Evolutionary conservation across 1,140 invertebrate genomes (phyloP).

Genomic region (Drosophila lini): DNA sequence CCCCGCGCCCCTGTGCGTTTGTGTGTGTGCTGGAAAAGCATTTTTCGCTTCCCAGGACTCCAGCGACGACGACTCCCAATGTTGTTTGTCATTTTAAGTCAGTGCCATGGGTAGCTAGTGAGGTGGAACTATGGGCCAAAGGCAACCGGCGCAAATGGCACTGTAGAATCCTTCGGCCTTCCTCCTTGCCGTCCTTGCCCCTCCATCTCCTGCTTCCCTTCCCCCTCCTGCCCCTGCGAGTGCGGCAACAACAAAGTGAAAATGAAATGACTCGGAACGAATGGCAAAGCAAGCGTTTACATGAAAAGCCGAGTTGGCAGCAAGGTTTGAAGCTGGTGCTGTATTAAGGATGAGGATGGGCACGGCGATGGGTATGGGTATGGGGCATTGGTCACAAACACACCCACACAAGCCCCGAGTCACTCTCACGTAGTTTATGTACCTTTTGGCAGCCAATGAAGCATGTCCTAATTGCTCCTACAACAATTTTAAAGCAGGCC

Average conservation of each 20-base stretch:
- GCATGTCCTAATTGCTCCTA: conserved; percentile 70
- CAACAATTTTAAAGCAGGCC: conserved; percentile 44
- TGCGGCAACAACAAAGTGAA: conserved; percentile 79
- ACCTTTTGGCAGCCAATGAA: conserved; percentile 77
- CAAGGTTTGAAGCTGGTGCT: conserved; percentile 8
- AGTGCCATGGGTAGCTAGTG: conserved; percentile 77
- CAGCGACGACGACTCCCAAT: conserved; percentile 57
- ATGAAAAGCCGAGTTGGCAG: conserved; percentile 55
- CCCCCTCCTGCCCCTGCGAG: conserved; percentile 26
- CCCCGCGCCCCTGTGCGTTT: background rate
- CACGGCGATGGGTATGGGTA: background rate
- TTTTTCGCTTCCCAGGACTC: conserved; percentile 66
- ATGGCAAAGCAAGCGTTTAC: conserved; percentile 81
- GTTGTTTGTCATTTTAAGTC: conserved; percentile 82
- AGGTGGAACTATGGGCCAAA: conserved; percentile 75
- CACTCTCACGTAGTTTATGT: conserved; percentile 66
- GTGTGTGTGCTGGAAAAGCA: conserved; percentile 55
- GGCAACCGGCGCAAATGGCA: conserved; percentile 57
- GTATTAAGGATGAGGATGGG: conserved; percentile 7
- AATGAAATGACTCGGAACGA: conserved; percentile 83
- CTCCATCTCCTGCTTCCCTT: background rate
- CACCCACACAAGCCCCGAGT: conserved; percentile 24
- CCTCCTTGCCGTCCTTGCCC: background rate
- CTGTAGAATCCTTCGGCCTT: conserved; percentile 40
- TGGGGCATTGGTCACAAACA: conserved; percentile 39